Evolutionary conservation across 2,797 vertebrate species (phyloP).

Genomic region (Protosalanx chinensis): DNA sequence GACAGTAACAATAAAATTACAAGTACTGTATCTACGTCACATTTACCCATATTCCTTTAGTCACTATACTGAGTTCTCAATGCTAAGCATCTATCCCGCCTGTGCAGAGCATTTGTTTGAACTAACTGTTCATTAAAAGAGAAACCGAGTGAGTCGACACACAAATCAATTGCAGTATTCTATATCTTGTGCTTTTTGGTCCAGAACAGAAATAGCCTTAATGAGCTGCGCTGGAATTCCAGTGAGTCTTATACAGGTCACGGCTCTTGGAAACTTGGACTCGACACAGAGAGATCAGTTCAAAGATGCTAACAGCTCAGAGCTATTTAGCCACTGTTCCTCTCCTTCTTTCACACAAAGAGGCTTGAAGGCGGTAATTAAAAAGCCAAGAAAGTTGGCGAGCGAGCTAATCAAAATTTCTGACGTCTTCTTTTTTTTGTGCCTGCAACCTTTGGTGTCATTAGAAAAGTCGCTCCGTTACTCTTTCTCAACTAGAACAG

Average conservation of each 20-base stretch:
- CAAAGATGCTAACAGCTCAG: conserved; percentile 33
- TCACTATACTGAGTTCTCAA: conserved; percentile 15
- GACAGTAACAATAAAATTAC: conserved; percentile 4
- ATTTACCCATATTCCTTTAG: conserved; percentile 31
- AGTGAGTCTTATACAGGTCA: conserved; percentile 41
- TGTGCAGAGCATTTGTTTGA: conserved; percentile 50
- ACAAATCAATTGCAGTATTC: conserved; percentile 57
- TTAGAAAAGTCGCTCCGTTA: conserved; percentile 23
- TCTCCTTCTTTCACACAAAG: conserved; percentile 15
- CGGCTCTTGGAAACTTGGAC: conserved; percentile 24
- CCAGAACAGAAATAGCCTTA: conserved; percentile 51
- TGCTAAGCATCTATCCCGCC: conserved; percentile 36
- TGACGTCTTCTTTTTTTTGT: conserved; percentile 30
- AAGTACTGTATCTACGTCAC: not conserved
- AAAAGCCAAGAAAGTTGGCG: conserved; percentile 18
- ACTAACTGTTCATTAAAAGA: conserved; percentile 61
- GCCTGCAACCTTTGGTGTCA: not conserved
- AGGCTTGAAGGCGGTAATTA: conserved; percentile 28
- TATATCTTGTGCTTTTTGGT: conserved; percentile 52
- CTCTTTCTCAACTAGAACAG: not conserved
- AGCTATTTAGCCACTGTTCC: conserved; percentile 33
- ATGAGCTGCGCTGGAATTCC: conserved; percentile 58
- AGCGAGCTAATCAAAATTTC: conserved; percentile 33
- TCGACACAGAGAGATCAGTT: conserved; percentile 20
- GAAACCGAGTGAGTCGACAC: conserved; percentile 29